Evolutionary conservation across 2,888 invertebrate genomes (phyloP), one percentile per base, ranked within the genome.

Genomic region (Pyrrhosoma nymphula): DNA sequence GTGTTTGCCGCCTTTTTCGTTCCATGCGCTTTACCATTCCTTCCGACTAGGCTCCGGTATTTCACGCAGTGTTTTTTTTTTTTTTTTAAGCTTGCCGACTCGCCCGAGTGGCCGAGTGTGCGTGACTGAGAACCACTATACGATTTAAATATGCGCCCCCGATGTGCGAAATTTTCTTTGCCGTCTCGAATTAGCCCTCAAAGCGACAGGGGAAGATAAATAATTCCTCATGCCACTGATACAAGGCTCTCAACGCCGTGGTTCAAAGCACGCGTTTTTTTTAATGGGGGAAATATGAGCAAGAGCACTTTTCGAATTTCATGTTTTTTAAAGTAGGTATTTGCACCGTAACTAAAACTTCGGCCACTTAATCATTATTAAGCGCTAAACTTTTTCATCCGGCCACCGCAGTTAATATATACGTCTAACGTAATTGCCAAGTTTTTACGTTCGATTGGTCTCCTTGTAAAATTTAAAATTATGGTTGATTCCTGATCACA

Each of bases 121-220:
- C 82, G 35, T 82, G 35, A 35, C 82, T 16, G 35, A 82, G 82
- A 14, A n/a, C 82, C 82, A 35, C 82, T 16, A 30, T 35, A 18
- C 3, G 82, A 82, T 82, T 82, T 82, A 30, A 82, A 82, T 82
- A 35, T 82, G 82, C 82, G 35, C 35, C 82, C 82, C 82, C 82
- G 16, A 82, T 82, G 82, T 18, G 82, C 82, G 30, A 82, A 82
- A 35, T 82, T 82, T 82, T 82, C 82, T 16, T 82, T 35, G 30
- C 82, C 26, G 30, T 35, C 18, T 82, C 26, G 35, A 82, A 82
- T 82, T 82, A 82, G 75, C 12, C 75, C 75, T 35, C 75, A 12
- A 47, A 26, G 75, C 30, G 75, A 82, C 75, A 26, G 75, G 30
- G 30, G 14, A 82, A 82, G 75, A 82, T 82, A 82, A 82, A 82